Conservation (phyloP, 1,140 invertebrate species). For the Brachionus paranguensis region DNA sequence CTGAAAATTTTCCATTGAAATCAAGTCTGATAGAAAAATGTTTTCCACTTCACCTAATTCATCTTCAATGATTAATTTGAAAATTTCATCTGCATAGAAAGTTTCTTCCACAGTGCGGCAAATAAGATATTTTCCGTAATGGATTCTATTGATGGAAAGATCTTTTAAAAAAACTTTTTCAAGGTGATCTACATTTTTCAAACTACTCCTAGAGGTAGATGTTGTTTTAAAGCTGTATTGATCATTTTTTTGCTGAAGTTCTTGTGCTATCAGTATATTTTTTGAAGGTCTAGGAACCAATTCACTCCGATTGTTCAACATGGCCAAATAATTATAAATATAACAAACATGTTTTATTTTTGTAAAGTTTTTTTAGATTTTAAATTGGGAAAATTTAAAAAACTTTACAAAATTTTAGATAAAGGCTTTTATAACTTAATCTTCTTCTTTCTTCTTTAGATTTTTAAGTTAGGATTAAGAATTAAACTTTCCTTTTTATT, state of each 20-base stretch:
- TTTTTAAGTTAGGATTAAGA: no score
- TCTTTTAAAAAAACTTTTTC: constrained; percentile 4
- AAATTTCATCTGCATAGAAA: not conserved
- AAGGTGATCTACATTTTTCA: not conserved
- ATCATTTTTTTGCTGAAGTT: not conserved
- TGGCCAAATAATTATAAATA: not conserved
- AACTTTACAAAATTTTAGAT: not conserved
- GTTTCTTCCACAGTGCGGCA: not conserved
- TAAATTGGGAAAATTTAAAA: not conserved
- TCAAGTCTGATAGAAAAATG: not conserved
- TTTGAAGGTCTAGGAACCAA: not conserved
- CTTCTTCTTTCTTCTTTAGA: not conserved
- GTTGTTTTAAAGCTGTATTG: not conserved
- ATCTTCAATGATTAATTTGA: not conserved
- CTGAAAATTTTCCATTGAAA: not conserved
- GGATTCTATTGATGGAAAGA: not conserved
- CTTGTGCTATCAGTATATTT: not conserved
- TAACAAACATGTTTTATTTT: not conserved
- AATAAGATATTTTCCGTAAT: not conserved
- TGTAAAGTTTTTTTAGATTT: not conserved
- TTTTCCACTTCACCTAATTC: not conserved
- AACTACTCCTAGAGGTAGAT: not conserved
- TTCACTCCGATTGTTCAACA: not conserved
- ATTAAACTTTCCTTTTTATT: no score
- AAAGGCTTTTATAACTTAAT: not conserved